A percentile compares a stretch with the other conserved stretches of the same genome.
Conservation (phyloP, 2,888 invertebrate species). For the Drosophila buzzatii region DNA sequence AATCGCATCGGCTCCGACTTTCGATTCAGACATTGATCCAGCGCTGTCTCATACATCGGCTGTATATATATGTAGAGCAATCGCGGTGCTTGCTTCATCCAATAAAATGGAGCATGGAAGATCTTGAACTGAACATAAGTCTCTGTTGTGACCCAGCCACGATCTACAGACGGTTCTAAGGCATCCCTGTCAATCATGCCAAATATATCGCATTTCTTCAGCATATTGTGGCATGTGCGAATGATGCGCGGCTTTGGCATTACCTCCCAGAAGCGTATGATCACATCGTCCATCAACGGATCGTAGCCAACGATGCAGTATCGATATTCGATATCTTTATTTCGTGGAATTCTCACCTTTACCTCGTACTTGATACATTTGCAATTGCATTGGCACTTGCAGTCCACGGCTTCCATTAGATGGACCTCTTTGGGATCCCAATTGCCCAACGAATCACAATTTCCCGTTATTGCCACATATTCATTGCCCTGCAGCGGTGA, state of each 20-base stretch:
- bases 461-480: constrained; percentile 89
- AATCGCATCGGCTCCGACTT: not conserved
- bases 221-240: constrained; percentile 85
- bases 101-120: constrained; percentile 90
- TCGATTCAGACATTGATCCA: constrained; percentile 50
- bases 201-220: constrained; percentile 87
- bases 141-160: constrained; percentile 93
- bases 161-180: constrained; percentile 86
- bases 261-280: constrained; percentile 92
- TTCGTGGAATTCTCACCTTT: constrained; percentile 88
- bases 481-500: constrained; percentile 87
- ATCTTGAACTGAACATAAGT: constrained; percentile 93
- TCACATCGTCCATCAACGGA: constrained; percentile 86
- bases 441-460: constrained; percentile 88
- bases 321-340: constrained; percentile 89
- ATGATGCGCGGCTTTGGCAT: constrained; percentile 88
- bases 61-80: constrained; percentile 90
- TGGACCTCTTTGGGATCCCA: constrained; percentile 88
- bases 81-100: constrained; percentile 89
- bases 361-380: constrained; percentile 65
- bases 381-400: constrained; percentile 68
- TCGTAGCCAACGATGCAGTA: constrained; percentile 91
- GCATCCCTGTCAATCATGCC: constrained; percentile 88
- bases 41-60: constrained; percentile 87
- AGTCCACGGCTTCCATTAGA: constrained; percentile 83